Conservation (phyloP, 2,797 vertebrate genomes). For the Sebastes taczanowskii region DNA sequence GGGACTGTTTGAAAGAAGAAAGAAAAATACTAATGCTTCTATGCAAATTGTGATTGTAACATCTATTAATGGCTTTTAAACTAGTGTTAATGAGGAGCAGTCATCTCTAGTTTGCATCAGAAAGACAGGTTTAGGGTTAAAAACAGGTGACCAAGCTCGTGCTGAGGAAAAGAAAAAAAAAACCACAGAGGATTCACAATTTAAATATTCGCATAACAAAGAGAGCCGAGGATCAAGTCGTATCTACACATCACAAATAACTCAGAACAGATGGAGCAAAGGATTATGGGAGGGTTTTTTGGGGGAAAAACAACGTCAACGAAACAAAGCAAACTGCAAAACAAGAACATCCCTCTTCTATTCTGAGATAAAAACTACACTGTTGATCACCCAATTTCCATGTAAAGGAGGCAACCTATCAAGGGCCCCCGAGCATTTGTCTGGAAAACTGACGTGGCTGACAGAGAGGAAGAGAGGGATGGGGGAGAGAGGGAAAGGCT, state of each 20-base stretch:
- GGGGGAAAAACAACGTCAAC: not conserved
- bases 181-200: not conserved
- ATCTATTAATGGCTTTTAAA: not conserved
- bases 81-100: not conserved
- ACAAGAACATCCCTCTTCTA: not conserved
- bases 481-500: constrained; percentile 15
- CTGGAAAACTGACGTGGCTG: constrained; percentile 24
- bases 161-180: not conserved
- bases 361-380: constrained; percentile 3
- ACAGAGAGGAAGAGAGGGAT: constrained; percentile 14
- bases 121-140: not conserved
- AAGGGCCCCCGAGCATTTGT: constrained; percentile 17
- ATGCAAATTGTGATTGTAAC: not conserved
- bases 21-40: not conserved
- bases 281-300: constrained; percentile 37
- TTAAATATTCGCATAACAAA: constrained; percentile 34
- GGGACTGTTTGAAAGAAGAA: constrained; percentile 1
- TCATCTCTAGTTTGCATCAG: not conserved
- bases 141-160: not conserved
- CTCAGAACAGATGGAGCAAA: constrained; percentile 31
- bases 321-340: constrained; percentile 15
- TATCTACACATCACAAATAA: constrained; percentile 15
- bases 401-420: constrained; percentile 28
- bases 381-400: constrained; percentile 22
- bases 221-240: not conserved